Evolutionary conservation across 2,113 vertebrate genomes (phyloP).

Genomic region (Tachysurus vachellii): DNA sequence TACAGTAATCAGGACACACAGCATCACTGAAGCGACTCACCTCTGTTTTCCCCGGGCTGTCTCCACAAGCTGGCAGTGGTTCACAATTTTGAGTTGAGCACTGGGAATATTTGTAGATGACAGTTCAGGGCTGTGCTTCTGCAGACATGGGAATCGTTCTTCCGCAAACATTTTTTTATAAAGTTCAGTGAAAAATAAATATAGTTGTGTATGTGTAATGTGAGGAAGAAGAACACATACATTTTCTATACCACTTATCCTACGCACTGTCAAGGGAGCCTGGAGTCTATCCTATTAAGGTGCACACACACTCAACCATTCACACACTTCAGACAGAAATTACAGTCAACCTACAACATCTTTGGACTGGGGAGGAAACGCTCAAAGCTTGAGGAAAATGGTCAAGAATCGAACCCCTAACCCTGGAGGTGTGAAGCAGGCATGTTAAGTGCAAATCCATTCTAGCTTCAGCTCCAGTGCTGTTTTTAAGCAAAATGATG

Average conservation of each 20-base stretch:
- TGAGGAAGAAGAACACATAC: background rate
- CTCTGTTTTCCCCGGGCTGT: background rate
- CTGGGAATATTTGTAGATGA: background rate
- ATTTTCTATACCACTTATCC: no score
- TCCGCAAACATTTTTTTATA: background rate
- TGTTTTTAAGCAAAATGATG: background rate
- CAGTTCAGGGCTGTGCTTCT: background rate
- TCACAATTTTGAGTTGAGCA: background rate
- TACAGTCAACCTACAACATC: no score
- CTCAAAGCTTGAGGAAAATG: no score
- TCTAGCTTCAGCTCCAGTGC: background rate
- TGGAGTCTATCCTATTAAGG: no score
- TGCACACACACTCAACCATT: no score
- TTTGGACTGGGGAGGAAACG: no score
- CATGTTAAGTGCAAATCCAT: no score
- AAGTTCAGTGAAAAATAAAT: background rate
- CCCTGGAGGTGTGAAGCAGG: no score
- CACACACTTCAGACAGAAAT: no score
- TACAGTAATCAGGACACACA: background rate
- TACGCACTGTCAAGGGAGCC: no score
- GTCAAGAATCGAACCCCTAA: no score
- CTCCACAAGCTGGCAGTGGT: background rate
- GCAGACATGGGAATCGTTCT: background rate
- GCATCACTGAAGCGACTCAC: background rate
- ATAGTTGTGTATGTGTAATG: background rate